Conservation (phyloP, 2,888 invertebrate genomes). For the Xanthostigma xanthostigma region DNA sequence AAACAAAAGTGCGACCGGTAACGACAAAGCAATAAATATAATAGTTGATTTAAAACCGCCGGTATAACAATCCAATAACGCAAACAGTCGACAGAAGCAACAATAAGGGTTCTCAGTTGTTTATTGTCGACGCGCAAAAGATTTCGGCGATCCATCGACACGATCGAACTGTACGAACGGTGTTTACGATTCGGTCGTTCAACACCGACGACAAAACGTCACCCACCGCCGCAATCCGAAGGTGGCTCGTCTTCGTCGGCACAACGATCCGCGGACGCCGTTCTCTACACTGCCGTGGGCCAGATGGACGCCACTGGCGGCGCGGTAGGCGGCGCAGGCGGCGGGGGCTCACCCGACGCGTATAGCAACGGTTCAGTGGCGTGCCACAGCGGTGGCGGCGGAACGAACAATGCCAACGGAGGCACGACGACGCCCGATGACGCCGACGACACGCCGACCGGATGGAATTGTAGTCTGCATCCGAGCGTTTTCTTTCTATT, state of each 20-base stretch:
- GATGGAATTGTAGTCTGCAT: slow-evolving; percentile 49
- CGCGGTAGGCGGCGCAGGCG: not conserved
- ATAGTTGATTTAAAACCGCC: no score
- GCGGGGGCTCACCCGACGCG: slow-evolving; percentile 3
- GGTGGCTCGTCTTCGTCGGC: not conserved
- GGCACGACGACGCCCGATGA: slow-evolving; percentile 38
- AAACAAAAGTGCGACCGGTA: no score
- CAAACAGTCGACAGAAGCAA: no score
- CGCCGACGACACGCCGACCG: slow-evolving; percentile 35
- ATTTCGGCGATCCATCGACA: not conserved
- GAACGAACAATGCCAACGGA: slow-evolving; percentile 30
- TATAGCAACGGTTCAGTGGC: slow-evolving; percentile 21
- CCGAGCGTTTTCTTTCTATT: slow-evolving; percentile 26
- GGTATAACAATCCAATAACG: no score
- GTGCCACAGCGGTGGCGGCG: slow-evolving; percentile 37
- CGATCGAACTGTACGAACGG: slow-evolving; percentile 3
- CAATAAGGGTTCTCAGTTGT: no score
- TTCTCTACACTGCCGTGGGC: slow-evolving; percentile 2
- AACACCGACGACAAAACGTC: not conserved
- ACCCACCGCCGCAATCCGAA: not conserved
- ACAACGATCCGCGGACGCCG: not conserved
- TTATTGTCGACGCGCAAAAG: no score
- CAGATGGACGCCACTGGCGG: slow-evolving; percentile 5
- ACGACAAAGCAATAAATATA: no score
- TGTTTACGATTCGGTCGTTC: slow-evolving; percentile 1